Evolutionary conservation across 2,888 invertebrate species (phyloP).

Genomic region (Marasmarcha lunaedactyla): DNA sequence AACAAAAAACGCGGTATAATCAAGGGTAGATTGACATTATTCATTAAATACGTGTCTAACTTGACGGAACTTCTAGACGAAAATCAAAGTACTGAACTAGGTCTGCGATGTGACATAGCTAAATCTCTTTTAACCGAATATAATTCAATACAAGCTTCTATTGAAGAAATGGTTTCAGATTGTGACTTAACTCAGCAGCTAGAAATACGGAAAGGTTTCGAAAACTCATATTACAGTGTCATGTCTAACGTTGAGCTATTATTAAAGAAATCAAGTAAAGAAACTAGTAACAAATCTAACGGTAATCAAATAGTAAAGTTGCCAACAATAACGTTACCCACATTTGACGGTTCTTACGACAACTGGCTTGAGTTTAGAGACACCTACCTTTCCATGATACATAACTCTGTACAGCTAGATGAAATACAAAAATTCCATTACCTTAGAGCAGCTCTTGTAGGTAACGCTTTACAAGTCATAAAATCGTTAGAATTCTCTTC

Average conservation of each 20-base stretch:
- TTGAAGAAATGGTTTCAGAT: slow-evolving; percentile 2
- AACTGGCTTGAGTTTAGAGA: slow-evolving; percentile 10
- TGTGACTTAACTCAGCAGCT: slow-evolving; percentile 2
- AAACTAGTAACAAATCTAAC: slow-evolving; percentile 2
- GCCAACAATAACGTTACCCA: slow-evolving; percentile 3
- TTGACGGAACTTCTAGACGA: not conserved
- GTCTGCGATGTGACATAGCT: not conserved
- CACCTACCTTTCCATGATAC: slow-evolving; percentile 9
- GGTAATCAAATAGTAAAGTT: slow-evolving; percentile 5
- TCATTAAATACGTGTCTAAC: not conserved
- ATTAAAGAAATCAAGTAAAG: slow-evolving; percentile 2
- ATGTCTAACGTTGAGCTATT: not conserved
- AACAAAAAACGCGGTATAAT: slow-evolving; percentile 1
- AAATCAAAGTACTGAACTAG: slow-evolving; percentile 1
- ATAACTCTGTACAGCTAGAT: slow-evolving; percentile 5
- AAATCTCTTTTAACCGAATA: slow-evolving; percentile 2
- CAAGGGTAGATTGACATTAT: slow-evolving; percentile 1
- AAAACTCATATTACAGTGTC: slow-evolving; percentile 2
- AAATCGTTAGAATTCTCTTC: slow-evolving; percentile 12
- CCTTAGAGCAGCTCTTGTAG: slow-evolving; percentile 9
- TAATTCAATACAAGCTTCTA: slow-evolving; percentile 1
- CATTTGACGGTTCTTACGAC: slow-evolving; percentile 9
- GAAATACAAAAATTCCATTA: slow-evolving; percentile 13
- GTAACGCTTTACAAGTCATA: slow-evolving; percentile 11
- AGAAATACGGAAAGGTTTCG: slow-evolving; percentile 4